Base-by-base conservation (phyloP, 2,888 invertebrate genomes). In the Synergus laeviventris region DNA sequence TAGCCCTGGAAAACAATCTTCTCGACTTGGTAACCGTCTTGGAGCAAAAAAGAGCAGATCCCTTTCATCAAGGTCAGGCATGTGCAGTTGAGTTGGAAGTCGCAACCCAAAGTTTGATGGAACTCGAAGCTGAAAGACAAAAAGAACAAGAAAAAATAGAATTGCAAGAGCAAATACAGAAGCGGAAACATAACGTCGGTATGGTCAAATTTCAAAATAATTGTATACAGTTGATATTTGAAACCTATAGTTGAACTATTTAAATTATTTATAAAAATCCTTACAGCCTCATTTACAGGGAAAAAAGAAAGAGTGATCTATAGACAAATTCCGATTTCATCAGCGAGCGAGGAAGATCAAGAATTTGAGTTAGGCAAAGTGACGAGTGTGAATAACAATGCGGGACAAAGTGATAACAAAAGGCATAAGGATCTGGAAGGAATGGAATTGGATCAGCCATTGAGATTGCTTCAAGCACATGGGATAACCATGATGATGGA, bases 401-500 rank as follows among this genome's bases (percentile, higher is more conserved):
- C 76, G 8, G 64, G 78, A 60, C 80, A 76, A 18, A 77, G 79
- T 73, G 77, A 76, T 24, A 81, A 78, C 77, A 88, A 86, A 75
- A 89, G 87, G 66, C 86, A 89, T 56, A 85, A 86, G 85, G 86
- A 90, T 62, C 75, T 86, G 45, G 82, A 86, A 21, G 85, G 87
- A 59, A 84, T 86, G 39, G 86, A 83, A 49, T 79, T 88, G 11
- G 90, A 90, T 39, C 92, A 92, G 80, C 92, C 92, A 24, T 92
- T 95, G 81, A 94, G 94, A 89, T 92, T 97, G 91, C 92, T 97
- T 78, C 95, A 97, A 89, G 94, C 94, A 84, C 97, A 97, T 91
- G 97, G 97, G 80, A 97, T 97, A 86, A 95, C 96, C 64, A 95
- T 97, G 94, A 93, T 97, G 89, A 93, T 94, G 31, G 97, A 97